Evolutionary conservation across 2,888 invertebrate species (phyloP).

Genomic region (Pherbina coryleti): DNA sequence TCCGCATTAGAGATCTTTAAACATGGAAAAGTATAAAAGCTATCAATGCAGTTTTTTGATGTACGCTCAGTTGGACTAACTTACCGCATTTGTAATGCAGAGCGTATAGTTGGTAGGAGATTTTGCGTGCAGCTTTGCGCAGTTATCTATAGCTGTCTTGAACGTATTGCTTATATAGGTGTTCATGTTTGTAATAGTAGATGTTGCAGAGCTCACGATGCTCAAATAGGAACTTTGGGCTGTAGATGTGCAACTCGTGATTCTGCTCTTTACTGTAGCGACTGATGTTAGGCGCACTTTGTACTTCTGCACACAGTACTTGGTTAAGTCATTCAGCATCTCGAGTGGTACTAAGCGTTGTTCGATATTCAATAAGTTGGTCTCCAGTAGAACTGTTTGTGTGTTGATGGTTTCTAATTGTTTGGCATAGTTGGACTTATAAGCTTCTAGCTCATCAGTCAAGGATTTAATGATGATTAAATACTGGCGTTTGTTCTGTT

Average conservation of each 20-base stretch:
- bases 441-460: constrained; percentile 32
- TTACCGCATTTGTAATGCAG: constrained; percentile 45
- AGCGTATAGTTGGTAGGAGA: constrained; percentile 38
- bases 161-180: constrained; percentile 41
- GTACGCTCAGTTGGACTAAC: constrained; percentile 3
- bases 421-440: constrained; percentile 11
- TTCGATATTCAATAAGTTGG: constrained; percentile 34
- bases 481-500: constrained; percentile 45
- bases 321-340: constrained; percentile 35
- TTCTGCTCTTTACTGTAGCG: constrained; percentile 18
- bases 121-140: constrained; percentile 24
- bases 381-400: constrained; percentile 32
- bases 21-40: neutral
- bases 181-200: constrained; percentile 27
- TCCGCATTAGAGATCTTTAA: constrained; percentile 19
- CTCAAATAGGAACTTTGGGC: constrained; percentile 28
- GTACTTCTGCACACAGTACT: constrained; percentile 47
- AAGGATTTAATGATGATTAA: constrained; percentile 34
- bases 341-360: constrained; percentile 45
- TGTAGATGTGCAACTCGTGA: constrained; percentile 34
- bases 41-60: neutral
- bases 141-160: constrained; percentile 28
- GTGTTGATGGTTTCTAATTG: constrained; percentile 31
- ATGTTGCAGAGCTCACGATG: neutral
- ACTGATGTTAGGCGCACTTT: constrained; percentile 38